Evolutionary conservation across 1,140 invertebrate genomes (phyloP).

Genomic region (Drosophila cardini): DNA sequence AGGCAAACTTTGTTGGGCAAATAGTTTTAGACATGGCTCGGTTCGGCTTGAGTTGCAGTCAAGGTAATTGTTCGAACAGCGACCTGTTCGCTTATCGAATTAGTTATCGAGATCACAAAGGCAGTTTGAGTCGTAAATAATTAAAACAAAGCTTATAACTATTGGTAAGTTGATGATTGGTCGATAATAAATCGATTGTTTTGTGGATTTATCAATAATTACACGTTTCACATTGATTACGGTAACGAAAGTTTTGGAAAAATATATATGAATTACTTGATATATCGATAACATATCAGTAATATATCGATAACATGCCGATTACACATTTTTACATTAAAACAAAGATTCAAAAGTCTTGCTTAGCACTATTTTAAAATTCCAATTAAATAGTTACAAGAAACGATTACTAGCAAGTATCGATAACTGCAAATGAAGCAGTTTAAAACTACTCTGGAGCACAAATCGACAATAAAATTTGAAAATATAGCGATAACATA

Average conservation of each 20-base stretch:
- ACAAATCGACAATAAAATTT: not conserved
- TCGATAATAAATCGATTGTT: no score
- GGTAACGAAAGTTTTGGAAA: no score
- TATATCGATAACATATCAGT: not conserved
- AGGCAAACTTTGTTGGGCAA: conserved; percentile 74
- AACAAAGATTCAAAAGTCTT: no score
- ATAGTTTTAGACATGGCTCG: conserved; percentile 65
- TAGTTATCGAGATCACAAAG: not conserved
- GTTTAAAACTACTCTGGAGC: no score
- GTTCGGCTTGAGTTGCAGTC: conserved; percentile 5
- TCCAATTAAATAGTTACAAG: not conserved
- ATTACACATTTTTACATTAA: not conserved
- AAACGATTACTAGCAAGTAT: not conserved
- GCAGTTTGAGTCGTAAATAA: not conserved
- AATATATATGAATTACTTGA: no score
- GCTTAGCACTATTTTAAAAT: no score
- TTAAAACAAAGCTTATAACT: no score
- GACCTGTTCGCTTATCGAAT: not conserved
- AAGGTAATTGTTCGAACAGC: not conserved
- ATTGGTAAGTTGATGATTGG: no score
- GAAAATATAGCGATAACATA: not conserved
- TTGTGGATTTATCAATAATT: no score
- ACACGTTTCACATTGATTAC: not conserved
- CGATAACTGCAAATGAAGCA: not conserved
- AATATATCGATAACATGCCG: conserved; percentile 7